These are phyloP conservation scores for Artemisiospiza belli DNA, from an alignment of 2,113 vertebrate genomes.

Conservation along the genomic window DNA sequence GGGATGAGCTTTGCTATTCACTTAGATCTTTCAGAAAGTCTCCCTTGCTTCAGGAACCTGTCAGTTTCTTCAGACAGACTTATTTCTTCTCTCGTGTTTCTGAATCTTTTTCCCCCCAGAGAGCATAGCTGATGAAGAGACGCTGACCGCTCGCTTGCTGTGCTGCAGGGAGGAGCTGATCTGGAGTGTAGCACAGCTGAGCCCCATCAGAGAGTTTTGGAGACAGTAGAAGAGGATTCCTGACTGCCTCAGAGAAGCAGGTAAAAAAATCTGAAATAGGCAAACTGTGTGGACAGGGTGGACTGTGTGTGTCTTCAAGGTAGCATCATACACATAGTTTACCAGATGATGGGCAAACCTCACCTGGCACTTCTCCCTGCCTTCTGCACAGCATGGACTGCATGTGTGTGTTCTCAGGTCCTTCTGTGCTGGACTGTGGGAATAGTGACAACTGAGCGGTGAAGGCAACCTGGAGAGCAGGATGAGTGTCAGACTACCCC, in stretches of 20 bases:
- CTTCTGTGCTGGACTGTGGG: not conserved
- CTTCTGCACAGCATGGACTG: fast-evolving
- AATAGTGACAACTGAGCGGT: not conserved
- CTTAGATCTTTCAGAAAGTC: constrained; percentile 71
- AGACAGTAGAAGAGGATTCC: constrained; percentile 69
- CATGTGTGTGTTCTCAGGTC: not conserved
- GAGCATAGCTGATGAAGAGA: constrained; percentile 44
- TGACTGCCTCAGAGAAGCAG: constrained; percentile 67
- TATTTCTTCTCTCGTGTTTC: constrained; percentile 59
- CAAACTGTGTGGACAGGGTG: not conserved
- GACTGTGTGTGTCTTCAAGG: not conserved
- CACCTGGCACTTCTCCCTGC: not conserved
- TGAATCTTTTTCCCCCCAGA: constrained; percentile 43
- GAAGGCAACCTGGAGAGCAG: not conserved
- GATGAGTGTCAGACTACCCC: not conserved
- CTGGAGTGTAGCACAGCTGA: constrained; percentile 69
- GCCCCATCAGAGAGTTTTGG: constrained; percentile 76
- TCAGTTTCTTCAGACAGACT: constrained; percentile 71
- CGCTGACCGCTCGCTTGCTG: constrained; percentile 41
- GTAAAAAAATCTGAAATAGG: constrained; percentile 51
- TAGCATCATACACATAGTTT: not conserved
- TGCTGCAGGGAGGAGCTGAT: constrained; percentile 72
- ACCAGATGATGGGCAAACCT: not conserved
- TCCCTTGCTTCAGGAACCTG: constrained; percentile 52
- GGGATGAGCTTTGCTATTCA: constrained; percentile 73